Evolutionary conservation across 2,797 vertebrate genomes (phyloP).

Genomic region (Pseudomugil gertrudae): DNA sequence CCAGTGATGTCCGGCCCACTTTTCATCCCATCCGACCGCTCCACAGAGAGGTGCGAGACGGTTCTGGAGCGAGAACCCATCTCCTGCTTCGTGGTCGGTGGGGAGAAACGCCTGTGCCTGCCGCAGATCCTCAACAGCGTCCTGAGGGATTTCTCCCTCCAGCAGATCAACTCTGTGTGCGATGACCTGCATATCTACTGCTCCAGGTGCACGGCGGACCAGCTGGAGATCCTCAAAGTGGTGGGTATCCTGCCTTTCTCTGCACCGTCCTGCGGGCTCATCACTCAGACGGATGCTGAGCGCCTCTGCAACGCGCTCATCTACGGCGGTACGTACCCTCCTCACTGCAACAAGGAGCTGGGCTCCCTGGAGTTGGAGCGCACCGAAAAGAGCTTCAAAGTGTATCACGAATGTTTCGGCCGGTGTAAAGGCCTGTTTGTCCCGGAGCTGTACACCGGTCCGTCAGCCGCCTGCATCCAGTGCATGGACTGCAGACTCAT

Average conservation of each 20-base stretch:
- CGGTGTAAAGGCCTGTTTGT: conserved; percentile 95
- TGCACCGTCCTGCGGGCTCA: conserved; percentile 95
- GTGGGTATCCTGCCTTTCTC: conserved; percentile 96
- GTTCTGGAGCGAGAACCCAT: conserved; percentile 94
- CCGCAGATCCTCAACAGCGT: conserved; percentile 98
- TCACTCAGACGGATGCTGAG: conserved; percentile 96
- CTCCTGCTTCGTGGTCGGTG: conserved; percentile 96
- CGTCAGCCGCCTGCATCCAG: conserved; percentile 91
- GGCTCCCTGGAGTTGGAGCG: conserved; percentile 87
- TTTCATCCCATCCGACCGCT: conserved; percentile 95
- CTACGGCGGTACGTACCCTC: conserved; percentile 86
- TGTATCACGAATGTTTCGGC: conserved; percentile 96
- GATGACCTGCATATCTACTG: conserved; percentile 97
- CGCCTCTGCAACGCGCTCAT: conserved; percentile 95
- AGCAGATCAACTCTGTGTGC: conserved; percentile 97
- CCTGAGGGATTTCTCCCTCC: conserved; percentile 93
- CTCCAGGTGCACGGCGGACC: conserved; percentile 94
- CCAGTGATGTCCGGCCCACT: conserved; percentile 90
- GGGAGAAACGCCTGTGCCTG: conserved; percentile 95
- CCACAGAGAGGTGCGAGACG: conserved; percentile 94
- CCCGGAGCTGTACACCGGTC: conserved; percentile 91
- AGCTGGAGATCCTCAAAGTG: conserved; percentile 96
- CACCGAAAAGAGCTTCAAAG: conserved; percentile 92
- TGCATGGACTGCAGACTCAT: conserved; percentile 95
- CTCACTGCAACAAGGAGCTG: conserved; percentile 80